These are phyloP conservation scores for Tragelaphus eurycerus DNA, from an alignment of 2,797 vertebrate genomes.

Conservation along the genomic window DNA sequence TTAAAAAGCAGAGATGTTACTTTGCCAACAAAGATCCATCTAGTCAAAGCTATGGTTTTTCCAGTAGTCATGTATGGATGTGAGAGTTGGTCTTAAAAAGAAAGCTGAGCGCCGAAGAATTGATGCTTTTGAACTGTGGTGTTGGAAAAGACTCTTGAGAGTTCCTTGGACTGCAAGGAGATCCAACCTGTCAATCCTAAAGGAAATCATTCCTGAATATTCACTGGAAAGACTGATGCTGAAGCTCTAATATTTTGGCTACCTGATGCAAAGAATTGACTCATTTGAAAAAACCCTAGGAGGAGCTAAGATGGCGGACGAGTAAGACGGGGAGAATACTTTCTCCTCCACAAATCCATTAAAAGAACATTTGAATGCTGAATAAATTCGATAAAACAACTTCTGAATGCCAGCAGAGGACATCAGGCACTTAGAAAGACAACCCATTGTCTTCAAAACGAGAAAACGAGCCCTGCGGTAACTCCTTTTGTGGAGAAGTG, in stretches of 20 bases:
- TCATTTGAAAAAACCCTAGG: not conserved
- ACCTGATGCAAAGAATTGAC: not conserved
- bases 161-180: not conserved
- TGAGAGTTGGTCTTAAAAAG: not conserved
- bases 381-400: no score
- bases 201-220: not conserved
- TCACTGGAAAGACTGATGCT: not conserved
- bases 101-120: accelerated
- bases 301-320: no score
- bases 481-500: no score
- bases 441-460: no score
- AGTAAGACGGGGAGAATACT: no score
- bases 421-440: no score
- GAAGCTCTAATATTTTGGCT: not conserved
- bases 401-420: no score
- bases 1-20: not conserved
- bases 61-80: not conserved
- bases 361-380: no score
- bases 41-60: not conserved
- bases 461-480: no score
- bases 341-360: no score
- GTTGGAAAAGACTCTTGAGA: not conserved
- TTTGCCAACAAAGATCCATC: not conserved
- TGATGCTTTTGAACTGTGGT: not conserved
- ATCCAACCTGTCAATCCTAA: not conserved